Percentiles rank a stretch among this genome's conserved stretches.
Conservation (phyloP, 2,888 invertebrate genomes). For the Tiphia femorata region DNA sequence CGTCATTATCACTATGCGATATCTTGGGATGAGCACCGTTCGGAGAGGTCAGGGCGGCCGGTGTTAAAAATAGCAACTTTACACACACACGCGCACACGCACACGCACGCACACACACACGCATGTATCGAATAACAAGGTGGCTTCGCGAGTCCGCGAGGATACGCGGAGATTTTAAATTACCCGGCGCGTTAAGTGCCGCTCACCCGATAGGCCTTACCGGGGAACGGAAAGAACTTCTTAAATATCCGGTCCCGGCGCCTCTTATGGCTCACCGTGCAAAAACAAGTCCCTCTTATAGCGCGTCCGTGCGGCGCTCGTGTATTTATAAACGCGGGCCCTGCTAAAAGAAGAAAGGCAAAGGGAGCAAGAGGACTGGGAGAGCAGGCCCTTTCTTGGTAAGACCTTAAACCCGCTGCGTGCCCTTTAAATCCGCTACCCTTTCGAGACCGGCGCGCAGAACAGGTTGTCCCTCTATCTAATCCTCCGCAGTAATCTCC, state of each 20-base stretch:
- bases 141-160: neutral
- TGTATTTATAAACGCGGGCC: slow-evolving; percentile 27
- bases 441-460: neutral
- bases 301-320: slow-evolving; percentile 11
- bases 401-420: slow-evolving; percentile 17
- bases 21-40: too few relatives aligned
- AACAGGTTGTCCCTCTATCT: slow-evolving; percentile 11
- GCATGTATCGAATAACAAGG: neutral
- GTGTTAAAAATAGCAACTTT: too few relatives aligned
- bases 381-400: slow-evolving; percentile 16
- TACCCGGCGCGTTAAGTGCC: slow-evolving; percentile 19
- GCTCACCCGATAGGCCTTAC: slow-evolving; percentile 17
- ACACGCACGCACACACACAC: neutral
- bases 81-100: neutral
- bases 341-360: too few relatives aligned
- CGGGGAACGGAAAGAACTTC: slow-evolving; percentile 30
- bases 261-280: slow-evolving; percentile 16
- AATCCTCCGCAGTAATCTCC: neutral
- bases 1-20: too few relatives aligned
- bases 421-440: neutral
- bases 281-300: slow-evolving; percentile 25
- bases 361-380: too few relatives aligned
- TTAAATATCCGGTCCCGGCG: slow-evolving; percentile 31
- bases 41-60: too few relatives aligned
- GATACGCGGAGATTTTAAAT: slow-evolving; percentile 20